Evolutionary conservation across 92 coral and sea anemone genomes (phyloP).

Genomic region (Parazoanthus swiftii): DNA sequence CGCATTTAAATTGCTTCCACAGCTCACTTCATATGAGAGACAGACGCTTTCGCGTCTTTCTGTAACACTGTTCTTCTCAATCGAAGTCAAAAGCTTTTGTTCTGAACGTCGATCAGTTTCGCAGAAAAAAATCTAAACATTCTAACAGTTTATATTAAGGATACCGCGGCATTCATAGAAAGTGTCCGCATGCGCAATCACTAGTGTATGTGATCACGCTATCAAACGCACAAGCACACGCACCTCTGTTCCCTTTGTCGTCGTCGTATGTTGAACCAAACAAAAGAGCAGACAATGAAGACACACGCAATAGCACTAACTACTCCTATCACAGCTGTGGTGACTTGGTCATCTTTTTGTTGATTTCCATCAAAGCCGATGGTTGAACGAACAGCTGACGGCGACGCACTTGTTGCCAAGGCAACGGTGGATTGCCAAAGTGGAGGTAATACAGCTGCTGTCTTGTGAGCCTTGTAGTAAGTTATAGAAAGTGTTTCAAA

Average conservation of each 20-base stretch:
- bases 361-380: background rate
- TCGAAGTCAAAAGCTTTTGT: too few species aligned
- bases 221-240: too few species aligned
- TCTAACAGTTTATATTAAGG: too few species aligned
- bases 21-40: too few species aligned
- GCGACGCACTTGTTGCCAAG: background rate
- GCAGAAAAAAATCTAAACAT: too few species aligned
- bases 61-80: too few species aligned
- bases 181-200: background rate
- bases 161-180: background rate
- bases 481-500: too few species aligned
- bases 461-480: background rate
- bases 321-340: background rate
- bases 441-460: background rate
- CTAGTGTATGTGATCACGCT: background rate
- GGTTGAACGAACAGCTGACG: background rate
- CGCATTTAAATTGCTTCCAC: too few species aligned
- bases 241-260: background rate
- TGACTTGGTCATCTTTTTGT: background rate
- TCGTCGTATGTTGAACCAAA: constrained; percentile 1
- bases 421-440: background rate
- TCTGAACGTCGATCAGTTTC: too few species aligned
- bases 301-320: background rate
- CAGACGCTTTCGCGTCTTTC: too few species aligned
- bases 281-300: background rate